A percentile compares a stretch with the other conserved stretches of the same genome.
phyloP scores from a whole-genome alignment of 2,797 vertebrate genomes.

The Atherinosoma microstoma region DNA sequence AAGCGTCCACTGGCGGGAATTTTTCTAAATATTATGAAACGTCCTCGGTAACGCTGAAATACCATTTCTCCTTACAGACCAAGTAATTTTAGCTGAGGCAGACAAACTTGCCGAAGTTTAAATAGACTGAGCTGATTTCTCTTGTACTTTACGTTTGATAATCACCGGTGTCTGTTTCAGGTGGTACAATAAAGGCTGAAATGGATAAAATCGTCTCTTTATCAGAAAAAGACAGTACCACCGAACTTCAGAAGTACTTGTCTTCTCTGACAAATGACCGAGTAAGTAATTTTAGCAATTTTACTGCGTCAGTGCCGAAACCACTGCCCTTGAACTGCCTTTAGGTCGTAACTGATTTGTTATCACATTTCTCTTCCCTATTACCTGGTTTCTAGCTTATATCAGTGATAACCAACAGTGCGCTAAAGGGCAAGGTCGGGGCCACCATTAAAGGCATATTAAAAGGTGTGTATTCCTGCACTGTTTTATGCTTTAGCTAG shows the following conservation, averaged over 20 bases:
- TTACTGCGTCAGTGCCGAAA: not conserved
- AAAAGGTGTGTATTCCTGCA: slow-evolving; percentile 82
- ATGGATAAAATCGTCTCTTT: slow-evolving; percentile 77
- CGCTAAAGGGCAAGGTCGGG: slow-evolving; percentile 87
- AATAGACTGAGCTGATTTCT: not conserved
- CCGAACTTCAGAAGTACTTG: slow-evolving; percentile 80
- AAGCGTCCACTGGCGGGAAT: slow-evolving; percentile 69
- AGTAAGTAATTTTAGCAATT: slow-evolving; percentile 59
- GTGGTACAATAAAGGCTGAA: slow-evolving; percentile 56
- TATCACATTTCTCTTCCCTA: not conserved
- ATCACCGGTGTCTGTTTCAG: not conserved
- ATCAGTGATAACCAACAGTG: slow-evolving; percentile 83
- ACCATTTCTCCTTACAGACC: not conserved
- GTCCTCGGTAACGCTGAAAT: not conserved
- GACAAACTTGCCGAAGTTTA: not conserved
- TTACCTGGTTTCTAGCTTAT: slow-evolving; percentile 79
- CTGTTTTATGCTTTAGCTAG: not conserved
- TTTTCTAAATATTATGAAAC: slow-evolving; percentile 34
- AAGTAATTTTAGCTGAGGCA: not conserved
- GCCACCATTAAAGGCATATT: slow-evolving; percentile 89
- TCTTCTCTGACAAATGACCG: slow-evolving; percentile 71
- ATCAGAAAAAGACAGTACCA: slow-evolving; percentile 67
- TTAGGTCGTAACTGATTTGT: not conserved
- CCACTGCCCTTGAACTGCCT: not conserved
- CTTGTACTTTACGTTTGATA: not conserved